Percentiles rank a stretch among this genome's conserved stretches.
These are phyloP conservation scores for Cataglyphis hispanica DNA, from an alignment of 1,140 invertebrate genomes.

Conservation along the genomic window DNA sequence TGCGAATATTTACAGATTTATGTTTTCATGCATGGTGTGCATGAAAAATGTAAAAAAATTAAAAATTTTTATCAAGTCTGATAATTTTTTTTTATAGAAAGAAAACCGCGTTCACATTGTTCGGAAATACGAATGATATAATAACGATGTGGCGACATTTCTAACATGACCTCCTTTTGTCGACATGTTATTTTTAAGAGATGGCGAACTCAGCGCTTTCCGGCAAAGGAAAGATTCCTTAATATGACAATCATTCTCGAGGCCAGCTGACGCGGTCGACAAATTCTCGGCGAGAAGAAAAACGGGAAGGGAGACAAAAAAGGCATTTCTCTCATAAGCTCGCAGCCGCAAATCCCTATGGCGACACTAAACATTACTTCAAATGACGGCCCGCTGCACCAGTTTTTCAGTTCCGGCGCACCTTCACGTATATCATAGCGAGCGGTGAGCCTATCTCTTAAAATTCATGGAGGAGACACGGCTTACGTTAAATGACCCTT, in stretches of 20 bases:
- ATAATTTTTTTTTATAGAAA: background rate
- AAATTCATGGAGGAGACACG: slow-evolving; percentile 35
- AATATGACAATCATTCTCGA: slow-evolving; percentile 61
- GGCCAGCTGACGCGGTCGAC: slow-evolving; percentile 56
- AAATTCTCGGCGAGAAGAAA: slow-evolving; percentile 43
- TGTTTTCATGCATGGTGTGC: no score
- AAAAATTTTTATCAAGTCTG: no score
- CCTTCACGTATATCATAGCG: slow-evolving; percentile 25
- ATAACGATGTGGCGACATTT: slow-evolving; percentile 43
- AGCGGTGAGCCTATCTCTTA: slow-evolving; percentile 30
- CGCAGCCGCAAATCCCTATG: slow-evolving; percentile 46
- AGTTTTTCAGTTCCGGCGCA: slow-evolving; percentile 24
- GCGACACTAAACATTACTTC: slow-evolving; percentile 57
- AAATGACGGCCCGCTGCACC: slow-evolving; percentile 22
- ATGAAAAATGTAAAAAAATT: no score
- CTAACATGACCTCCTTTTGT: slow-evolving; percentile 9
- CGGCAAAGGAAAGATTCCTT: slow-evolving; percentile 31
- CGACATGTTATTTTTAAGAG: slow-evolving; percentile 45
- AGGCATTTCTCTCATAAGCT: slow-evolving; percentile 35
- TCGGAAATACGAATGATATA: slow-evolving; percentile 48
- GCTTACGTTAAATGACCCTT: no score
- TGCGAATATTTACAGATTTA: no score
- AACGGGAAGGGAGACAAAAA: slow-evolving; percentile 9
- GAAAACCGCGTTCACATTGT: background rate
- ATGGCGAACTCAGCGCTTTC: slow-evolving; percentile 52